Evolutionary conservation across 2,113 vertebrate genomes (phyloP), one percentile per base, ranked within the genome.

Genomic region (Dipodomys ordii): DNA sequence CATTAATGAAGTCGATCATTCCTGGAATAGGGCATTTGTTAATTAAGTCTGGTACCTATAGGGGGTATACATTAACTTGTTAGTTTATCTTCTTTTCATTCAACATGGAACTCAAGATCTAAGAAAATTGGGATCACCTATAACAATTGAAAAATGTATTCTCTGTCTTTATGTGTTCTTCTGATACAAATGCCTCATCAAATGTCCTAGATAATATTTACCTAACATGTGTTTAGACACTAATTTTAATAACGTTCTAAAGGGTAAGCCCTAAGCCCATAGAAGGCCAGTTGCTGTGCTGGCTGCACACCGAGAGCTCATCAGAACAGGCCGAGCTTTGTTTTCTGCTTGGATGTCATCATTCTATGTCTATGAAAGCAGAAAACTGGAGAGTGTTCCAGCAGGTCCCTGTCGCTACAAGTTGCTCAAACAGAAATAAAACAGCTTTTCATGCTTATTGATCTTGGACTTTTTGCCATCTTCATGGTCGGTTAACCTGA

Each of bases 381-480:
- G 93, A 93, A 97, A 98, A 95, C 81, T 91, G 94, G 94, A 97
- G 96, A 94, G 82, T 82, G 67, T 87, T 97, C 82, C 85, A 91
- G 88, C 32, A 97, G 97, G 91, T 93, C 3, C 2, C 64, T 93
- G 82, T 97, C 87, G 22, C 95, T 93, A 92, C 0, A 27, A 95
- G 95, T 96, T 97, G 95, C 82, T 97, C 97, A 98, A 97, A 98
- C 91, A 97, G 96, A 98, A 98, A 96, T 94, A 96, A 97, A 98
- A 97, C 95, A 95, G 78, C 76, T 97, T 96, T 96, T 97, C 96
- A 95, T 96, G 97, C 96, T 96, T 98, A 97, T 97, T 97, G 96
- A 97, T 97, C 95, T 96, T 94, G 68, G 89, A 93, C 91, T 97
- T 97, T 96, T 84, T 44, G 53, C 86, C 78, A 94, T 97, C 97